Evolutionary conservation across 1,140 invertebrate species (phyloP), one percentile per base, ranked within the genome.

Genomic region (Apocrypta bakeri): DNA sequence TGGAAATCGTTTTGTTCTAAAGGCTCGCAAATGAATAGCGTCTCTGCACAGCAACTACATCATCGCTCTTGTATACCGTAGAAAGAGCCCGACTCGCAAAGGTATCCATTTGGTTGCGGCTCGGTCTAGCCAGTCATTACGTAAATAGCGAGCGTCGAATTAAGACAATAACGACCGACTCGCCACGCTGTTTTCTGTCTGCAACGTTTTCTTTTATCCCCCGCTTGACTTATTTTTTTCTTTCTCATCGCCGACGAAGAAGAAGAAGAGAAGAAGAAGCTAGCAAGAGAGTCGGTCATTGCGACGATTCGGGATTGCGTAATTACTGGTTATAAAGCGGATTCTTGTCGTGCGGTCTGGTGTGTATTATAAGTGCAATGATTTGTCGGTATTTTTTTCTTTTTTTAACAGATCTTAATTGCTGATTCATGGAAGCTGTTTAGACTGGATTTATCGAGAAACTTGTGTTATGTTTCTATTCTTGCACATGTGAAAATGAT

Each of bases 111-210:
- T 79, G 56, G 69, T 40, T 29, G 33, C 27, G 48, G 48, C n/a
- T 24, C 76, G 61, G 37, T 48, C 27, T n/a, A 73, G 82, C 31
- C 71, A 37, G 33, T 27, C 40, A 83, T 83, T 79, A 80, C 71
- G 76, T 83, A 79, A 83, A 74, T 75, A 74, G 63, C 68, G 25
- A 74, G 61, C 71, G 37, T 79, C 63, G 64, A 83, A 79, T 83
- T 79, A 83, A 83, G 71, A 79, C 76, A 74, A 79, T 79, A 83
- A 83, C 82, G 77, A 64, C 56, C 81, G 56, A 40, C 72, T 64
- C 33, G 17, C 48, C 73, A 31, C 63, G 48, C 21, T 63, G 25
- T 37, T 63, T 71, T 77, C 25, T 42, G 56, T 56, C 48, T 56
- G 48, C 48, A 56, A 21, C 42, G 12, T 48, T 48, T 48, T 56